These are phyloP conservation scores for Meteorus cinctellus DNA, from an alignment of 2,888 invertebrate genomes.

Conservation along the genomic window DNA sequence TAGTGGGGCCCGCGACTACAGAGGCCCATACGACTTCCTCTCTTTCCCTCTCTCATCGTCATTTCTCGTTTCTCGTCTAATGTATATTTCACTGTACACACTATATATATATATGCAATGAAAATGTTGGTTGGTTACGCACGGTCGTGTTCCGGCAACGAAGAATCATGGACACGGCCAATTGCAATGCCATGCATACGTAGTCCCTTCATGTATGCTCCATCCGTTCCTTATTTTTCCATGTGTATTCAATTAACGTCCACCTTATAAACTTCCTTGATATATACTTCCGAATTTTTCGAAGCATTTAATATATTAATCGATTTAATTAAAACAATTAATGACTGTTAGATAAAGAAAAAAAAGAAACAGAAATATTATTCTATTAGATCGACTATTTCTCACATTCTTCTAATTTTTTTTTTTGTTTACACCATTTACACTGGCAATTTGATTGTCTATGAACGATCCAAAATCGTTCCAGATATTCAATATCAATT, in stretches of 20 bases:
- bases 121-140: not conserved
- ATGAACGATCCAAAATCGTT: too few species aligned
- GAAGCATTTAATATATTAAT: not conserved
- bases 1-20: conserved; percentile 53
- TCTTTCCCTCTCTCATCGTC: conserved; percentile 35
- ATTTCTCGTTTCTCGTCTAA: not conserved
- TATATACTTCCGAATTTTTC: conserved; percentile 4
- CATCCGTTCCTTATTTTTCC: not conserved
- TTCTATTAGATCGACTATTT: too few species aligned
- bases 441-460: not conserved
- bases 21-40: conserved; percentile 49
- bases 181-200: conserved; percentile 37
- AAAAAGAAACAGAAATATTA: not conserved
- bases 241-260: not conserved
- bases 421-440: not conserved
- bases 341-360: not conserved
- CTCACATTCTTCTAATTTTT: not conserved
- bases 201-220: conserved; percentile 20
- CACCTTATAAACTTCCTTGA: conserved; percentile 1
- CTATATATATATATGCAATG: not conserved
- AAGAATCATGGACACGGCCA: conserved; percentile 38
- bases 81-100: conserved; percentile 1
- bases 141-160: not conserved
- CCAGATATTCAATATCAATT: too few species aligned
- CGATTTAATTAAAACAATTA: not conserved